Base-by-base conservation (phyloP, 2,113 vertebrate species). In the Glaucidium brasilianum region DNA sequence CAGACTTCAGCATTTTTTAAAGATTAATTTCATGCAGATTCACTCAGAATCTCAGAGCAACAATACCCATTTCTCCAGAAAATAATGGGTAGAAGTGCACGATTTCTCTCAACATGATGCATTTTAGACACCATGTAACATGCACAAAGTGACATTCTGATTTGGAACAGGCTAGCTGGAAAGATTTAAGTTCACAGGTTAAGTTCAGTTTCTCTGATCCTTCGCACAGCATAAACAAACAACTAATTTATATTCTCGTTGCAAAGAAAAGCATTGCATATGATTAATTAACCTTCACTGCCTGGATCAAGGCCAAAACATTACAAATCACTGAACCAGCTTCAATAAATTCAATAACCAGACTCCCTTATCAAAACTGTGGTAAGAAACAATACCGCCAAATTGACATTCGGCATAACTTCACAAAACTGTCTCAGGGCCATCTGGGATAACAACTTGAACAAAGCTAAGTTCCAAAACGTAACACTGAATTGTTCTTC, bases 21-120 rank as follows among this genome's bases (percentile, higher is more conserved):
- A 84, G 84, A 92, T 89, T 93, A 66, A 82, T 89, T 92, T 98
- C 96, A 97, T 97, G 97, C 95, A 95, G 97, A 96, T 97, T 97
- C 94, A 74, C 73, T 97, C 90, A 93, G 95, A 97, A 92, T 88
- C 96, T 95, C 92, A 94, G 89, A 69, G 96, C 79, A 92, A 78
- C 95, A 74, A 92, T 76, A 96, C 77, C 85, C 92, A 77, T 96
- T 88, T 96, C 94, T 96, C 96, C 91, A 73, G 94, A 93, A 92
- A 96, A 86, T 88, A 88, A 86, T 50, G 91, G 91, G 93, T 85
- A 89, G 96, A 69, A 94, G 91, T 81, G 60, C 74, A 87, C 8
- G 45, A 60, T 95, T 91, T 95, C 78, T 90, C 85, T 92, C 23
- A 37, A 83, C 94, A 95, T 77, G 95, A 79, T 91, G 95, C 68